A percentile compares a stretch with the other conserved stretches of the same genome.
phyloP scores from a whole-genome alignment of 1,140 invertebrate genomes.

The Eumeta japonica region DNA sequence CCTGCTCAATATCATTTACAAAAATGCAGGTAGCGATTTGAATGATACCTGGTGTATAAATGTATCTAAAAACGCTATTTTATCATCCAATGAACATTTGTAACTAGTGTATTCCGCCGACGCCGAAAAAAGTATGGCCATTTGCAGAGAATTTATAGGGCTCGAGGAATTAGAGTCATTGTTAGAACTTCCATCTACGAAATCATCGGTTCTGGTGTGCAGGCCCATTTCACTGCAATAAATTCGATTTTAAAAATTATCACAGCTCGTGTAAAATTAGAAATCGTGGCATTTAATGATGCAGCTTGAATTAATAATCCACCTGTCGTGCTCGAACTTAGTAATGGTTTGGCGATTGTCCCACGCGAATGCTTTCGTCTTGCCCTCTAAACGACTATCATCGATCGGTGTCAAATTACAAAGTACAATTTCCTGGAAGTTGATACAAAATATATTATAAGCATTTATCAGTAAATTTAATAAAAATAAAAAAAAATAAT shows the following conservation, averaged over 20 bases:
- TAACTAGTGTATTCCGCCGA: constrained; percentile 40
- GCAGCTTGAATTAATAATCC: too few relatives aligned
- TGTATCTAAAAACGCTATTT: constrained; percentile 33
- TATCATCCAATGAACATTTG: constrained; percentile 22
- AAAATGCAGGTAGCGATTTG: too few relatives aligned
- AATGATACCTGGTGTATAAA: constrained; percentile 49
- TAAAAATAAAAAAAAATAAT: constrained; percentile 1
- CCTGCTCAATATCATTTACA: too few relatives aligned
- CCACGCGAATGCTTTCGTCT: constrained; percentile 35
- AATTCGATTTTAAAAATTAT: too few relatives aligned
- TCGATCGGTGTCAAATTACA: constrained; percentile 24
- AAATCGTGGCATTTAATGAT: too few relatives aligned
- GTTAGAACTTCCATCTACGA: constrained; percentile 28
- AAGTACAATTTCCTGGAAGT: constrained; percentile 17
- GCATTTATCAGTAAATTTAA: background rate
- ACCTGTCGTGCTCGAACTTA: constrained; percentile 33
- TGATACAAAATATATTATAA: constrained; percentile 8
- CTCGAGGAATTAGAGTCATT: constrained; percentile 14
- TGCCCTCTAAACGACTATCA: constrained; percentile 30
- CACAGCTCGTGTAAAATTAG: too few relatives aligned
- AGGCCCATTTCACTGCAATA: constrained; percentile 24
- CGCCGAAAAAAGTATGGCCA: constrained; percentile 38
- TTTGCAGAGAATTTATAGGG: constrained; percentile 25
- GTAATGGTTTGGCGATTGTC: constrained; percentile 41
- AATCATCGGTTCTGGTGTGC: constrained; percentile 27